These are phyloP conservation scores for Leptonema lineaticorne DNA, from an alignment of 1,140 invertebrate species.

Conservation along the genomic window DNA sequence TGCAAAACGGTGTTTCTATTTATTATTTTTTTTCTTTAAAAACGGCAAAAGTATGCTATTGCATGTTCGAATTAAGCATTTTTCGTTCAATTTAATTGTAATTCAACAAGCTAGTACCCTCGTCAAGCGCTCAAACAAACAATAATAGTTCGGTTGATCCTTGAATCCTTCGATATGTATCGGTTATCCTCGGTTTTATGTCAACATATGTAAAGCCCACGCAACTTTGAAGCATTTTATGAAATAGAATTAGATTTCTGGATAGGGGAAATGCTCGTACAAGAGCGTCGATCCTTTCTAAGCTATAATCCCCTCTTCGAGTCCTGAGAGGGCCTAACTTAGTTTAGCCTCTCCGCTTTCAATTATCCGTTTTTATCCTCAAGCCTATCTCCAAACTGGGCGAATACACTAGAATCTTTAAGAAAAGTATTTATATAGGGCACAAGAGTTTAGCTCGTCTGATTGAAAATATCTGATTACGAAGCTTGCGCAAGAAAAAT, in stretches of 20 bases:
- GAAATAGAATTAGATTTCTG: slow-evolving; percentile 41
- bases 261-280: slow-evolving; percentile 17
- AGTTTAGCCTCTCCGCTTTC: slow-evolving; percentile 41
- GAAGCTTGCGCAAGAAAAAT: slow-evolving; percentile 20
- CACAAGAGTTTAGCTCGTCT: slow-evolving; percentile 30
- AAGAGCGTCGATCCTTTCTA: slow-evolving; percentile 40
- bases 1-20: not conserved
- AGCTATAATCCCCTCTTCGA: slow-evolving; percentile 37
- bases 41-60: not conserved
- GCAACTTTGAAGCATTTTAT: slow-evolving; percentile 35
- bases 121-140: slow-evolving; percentile 3
- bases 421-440: slow-evolving; percentile 37
- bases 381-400: slow-evolving; percentile 38
- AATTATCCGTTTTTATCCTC: slow-evolving; percentile 43
- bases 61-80: not conserved
- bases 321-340: slow-evolving; percentile 40
- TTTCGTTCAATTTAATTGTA: not conserved
- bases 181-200: slow-evolving; percentile 13
- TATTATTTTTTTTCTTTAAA: too few relatives aligned
- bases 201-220: slow-evolving; percentile 24
- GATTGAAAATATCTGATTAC: slow-evolving; percentile 39
- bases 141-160: slow-evolving; percentile 11
- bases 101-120: not conserved
- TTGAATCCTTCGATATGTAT: not conserved
- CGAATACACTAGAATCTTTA: slow-evolving; percentile 36